phyloP scores from a whole-genome alignment of 2,113 vertebrate genomes.

The Cephalopholis sonnerati region DNA sequence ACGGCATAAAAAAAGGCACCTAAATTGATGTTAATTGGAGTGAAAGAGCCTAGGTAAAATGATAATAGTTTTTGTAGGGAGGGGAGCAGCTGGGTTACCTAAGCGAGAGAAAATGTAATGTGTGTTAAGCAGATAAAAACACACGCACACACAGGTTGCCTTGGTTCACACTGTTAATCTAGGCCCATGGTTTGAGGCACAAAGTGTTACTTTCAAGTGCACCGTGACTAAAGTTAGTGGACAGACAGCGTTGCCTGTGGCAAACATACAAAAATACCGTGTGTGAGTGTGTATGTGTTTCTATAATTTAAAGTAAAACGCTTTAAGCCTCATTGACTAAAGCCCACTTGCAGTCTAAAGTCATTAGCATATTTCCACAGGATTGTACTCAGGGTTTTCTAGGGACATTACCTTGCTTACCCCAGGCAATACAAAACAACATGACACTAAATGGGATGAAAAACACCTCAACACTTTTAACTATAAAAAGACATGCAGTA shows the following conservation, averaged over 20 bases:
- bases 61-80: constrained; percentile 19
- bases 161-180: constrained; percentile 70
- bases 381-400: constrained; percentile 39
- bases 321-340: constrained; percentile 66
- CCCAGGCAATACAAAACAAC: constrained; percentile 4
- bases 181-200: constrained; percentile 70
- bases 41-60: constrained; percentile 32
- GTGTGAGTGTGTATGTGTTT: constrained; percentile 22
- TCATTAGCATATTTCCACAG: constrained; percentile 61
- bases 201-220: constrained; percentile 75
- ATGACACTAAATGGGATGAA: constrained; percentile 1
- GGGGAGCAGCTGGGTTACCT: constrained; percentile 46
- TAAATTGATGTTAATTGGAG: constrained; percentile 25
- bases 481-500: neutral
- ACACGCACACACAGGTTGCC: constrained; percentile 34
- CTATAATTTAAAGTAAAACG: constrained; percentile 61
- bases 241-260: constrained; percentile 67
- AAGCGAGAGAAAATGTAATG: constrained; percentile 18
- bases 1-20: neutral
- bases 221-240: constrained; percentile 79
- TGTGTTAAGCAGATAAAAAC: constrained; percentile 42
- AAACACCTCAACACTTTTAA: neutral
- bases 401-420: constrained; percentile 26
- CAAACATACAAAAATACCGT: constrained; percentile 61
- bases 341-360: constrained; percentile 54